Conservation (phyloP, 2,113 vertebrate species). For the Syngnathus typhle region DNA sequence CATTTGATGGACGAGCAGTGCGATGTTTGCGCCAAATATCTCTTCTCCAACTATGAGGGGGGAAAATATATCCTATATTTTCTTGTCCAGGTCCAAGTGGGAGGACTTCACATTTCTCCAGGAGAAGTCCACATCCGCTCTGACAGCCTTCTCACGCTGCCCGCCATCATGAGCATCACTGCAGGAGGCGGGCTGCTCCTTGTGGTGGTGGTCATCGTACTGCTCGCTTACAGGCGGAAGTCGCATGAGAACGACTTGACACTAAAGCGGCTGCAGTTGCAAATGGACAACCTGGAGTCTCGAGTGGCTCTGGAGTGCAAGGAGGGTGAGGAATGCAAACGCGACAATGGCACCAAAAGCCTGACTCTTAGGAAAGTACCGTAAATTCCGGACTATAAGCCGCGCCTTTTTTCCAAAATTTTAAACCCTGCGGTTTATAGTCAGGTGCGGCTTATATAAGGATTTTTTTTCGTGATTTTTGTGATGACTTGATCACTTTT, state of each 20-base stretch:
- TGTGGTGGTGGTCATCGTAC: constrained; percentile 90
- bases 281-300: constrained; percentile 99
- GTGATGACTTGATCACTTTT: no score
- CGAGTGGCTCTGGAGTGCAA: constrained; percentile 96
- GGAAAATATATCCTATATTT: background rate
- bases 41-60: no score
- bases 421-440: no score
- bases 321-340: constrained; percentile 75
- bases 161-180: constrained; percentile 90
- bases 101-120: constrained; percentile 88
- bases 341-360: background rate
- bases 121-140: constrained; percentile 89
- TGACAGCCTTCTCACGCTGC: constrained; percentile 95
- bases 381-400: no score
- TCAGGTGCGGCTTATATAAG: no score
- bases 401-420: no score
- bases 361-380: background rate
- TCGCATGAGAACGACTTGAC: constrained; percentile 96
- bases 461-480: no score
- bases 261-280: constrained; percentile 96
- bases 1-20: no score
- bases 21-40: no score
- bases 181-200: constrained; percentile 92
- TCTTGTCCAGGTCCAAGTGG: constrained; percentile 83
- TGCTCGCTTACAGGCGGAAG: constrained; percentile 95